A percentile compares a stretch with the other conserved stretches of the same genome.
Conservation (phyloP, 92 coral and sea anemone species). For the Porites cylindrica region DNA sequence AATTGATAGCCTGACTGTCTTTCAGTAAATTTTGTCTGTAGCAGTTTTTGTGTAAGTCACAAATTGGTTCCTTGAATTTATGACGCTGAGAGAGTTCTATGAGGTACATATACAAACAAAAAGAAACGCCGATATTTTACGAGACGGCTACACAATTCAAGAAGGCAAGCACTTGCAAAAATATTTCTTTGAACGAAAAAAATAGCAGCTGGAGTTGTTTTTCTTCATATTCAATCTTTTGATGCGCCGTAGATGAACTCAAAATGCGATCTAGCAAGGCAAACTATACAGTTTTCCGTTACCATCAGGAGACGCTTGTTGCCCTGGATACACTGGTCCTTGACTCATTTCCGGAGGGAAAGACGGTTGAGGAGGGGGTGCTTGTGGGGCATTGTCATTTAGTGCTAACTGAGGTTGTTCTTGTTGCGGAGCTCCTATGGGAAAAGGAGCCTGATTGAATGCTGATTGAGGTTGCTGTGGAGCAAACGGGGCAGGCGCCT, state of each 20-base stretch:
- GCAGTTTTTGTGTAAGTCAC: too few species aligned
- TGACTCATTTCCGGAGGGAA: constrained; percentile 30
- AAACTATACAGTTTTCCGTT: background rate
- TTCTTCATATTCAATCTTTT: too few species aligned
- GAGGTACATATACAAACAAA: too few species aligned
- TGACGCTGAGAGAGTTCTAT: too few species aligned
- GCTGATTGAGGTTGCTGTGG: constrained; percentile 31
- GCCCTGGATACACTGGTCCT: constrained; percentile 27
- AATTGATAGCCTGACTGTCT: background rate
- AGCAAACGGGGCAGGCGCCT: constrained; percentile 11
- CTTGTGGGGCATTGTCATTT: constrained; percentile 6
- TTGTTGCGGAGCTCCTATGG: constrained; percentile 35
- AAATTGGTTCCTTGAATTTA: too few species aligned
- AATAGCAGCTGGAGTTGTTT: too few species aligned
- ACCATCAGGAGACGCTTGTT: constrained; percentile 34
- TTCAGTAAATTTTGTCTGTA: too few species aligned
- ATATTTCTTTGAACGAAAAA: too few species aligned
- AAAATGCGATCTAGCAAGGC: background rate
- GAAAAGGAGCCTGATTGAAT: constrained; percentile 10
- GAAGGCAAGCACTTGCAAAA: too few species aligned
- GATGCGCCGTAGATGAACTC: background rate
- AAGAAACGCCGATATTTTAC: too few species aligned
- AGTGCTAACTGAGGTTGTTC: constrained; percentile 25
- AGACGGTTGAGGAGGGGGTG: constrained; percentile 15
- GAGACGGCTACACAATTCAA: too few species aligned